Evolutionary conservation across 2,888 invertebrate genomes (phyloP).

Genomic region (Ceramica pisi): DNA sequence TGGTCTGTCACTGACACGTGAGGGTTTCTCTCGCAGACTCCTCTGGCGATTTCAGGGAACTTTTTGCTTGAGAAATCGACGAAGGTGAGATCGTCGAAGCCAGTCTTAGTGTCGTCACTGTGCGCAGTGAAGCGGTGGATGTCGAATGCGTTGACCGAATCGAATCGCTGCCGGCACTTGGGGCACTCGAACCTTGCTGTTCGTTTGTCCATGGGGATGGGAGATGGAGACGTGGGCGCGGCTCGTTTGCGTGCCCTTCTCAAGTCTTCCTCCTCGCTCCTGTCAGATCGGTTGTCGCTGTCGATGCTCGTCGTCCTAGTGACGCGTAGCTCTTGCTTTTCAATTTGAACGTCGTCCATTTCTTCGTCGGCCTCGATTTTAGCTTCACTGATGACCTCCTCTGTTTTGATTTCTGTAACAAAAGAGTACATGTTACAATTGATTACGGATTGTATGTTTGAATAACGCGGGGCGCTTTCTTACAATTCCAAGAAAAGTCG

Average conservation of each 20-base stretch:
- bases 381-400: conserved; percentile 86
- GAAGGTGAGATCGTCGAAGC: conserved; percentile 93
- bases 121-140: conserved; percentile 93
- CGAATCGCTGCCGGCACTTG: conserved; percentile 94
- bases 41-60: conserved; percentile 94
- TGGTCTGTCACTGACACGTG: conserved; percentile 91
- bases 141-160: conserved; percentile 93
- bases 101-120: conserved; percentile 90
- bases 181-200: conserved; percentile 92
- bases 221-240: conserved; percentile 84
- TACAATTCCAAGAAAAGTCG: conserved; percentile 88
- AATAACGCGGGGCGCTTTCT: conserved; percentile 86
- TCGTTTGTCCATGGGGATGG: conserved; percentile 83
- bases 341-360: conserved; percentile 81
- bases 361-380: conserved; percentile 83
- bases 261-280: conserved; percentile 87
- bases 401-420: conserved; percentile 90
- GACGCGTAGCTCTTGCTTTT: conserved; percentile 78
- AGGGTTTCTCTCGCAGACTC: conserved; percentile 91
- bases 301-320: conserved; percentile 88
- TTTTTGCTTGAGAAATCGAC: conserved; percentile 95
- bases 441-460: conserved; percentile 83
- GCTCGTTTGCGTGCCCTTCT: conserved; percentile 83
- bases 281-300: conserved; percentile 90
- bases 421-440: conserved; percentile 85